Evolutionary conservation across 92 coral and sea anemone species (phyloP), one percentile per base, ranked within the genome.

Genomic region (Phymanthus crucifer): DNA sequence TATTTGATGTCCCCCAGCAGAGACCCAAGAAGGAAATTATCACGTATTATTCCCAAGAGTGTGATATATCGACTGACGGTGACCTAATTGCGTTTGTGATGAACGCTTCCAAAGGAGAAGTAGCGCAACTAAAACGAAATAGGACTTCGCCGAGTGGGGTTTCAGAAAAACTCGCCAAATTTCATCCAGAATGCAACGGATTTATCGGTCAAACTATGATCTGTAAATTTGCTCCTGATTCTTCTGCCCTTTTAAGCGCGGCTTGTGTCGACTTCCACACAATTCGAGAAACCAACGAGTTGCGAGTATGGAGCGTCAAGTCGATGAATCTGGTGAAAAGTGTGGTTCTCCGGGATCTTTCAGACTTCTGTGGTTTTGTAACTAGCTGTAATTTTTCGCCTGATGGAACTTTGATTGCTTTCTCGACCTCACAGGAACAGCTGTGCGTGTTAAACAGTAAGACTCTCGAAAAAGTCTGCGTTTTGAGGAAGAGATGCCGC

Each of bases 301-400:
- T 92, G 67, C 87, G 94, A n/a, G 88, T 92, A 4, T 92, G 97
- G 97, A 92, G 87, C 71, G 97, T 92, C 36, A 90, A 85, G 32
- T 90, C 97, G 2, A 90, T 90, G 89, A 91, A 92, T 61, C 84
- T 88, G 48, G 88, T 86, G 21, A 90, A 91, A 69, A 90, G 86
- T 52, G 91, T 92, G 18, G 91, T 91, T 17, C 74, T 92, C 3
- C 80, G 97, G 74, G 93, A 91, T 82, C 78, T 92, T 36, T 88
- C 97, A 40, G 97, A 90, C 72, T 92, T 92, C 71, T 92, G 97
- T 82, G 97, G 97, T 32, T 92, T 90, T 38, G 93, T 92, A n/a
- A 92, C 97, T 31, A 83, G 94, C 73, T 92, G 97, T 81, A 85
- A 89, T 43, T 92, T 91, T 77, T 92, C 97, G n/a, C 94, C 97